Evolutionary conservation across 2,888 invertebrate genomes (phyloP), one percentile per base, ranked within the genome.

Genomic region (Megastigmus dorsalis): DNA sequence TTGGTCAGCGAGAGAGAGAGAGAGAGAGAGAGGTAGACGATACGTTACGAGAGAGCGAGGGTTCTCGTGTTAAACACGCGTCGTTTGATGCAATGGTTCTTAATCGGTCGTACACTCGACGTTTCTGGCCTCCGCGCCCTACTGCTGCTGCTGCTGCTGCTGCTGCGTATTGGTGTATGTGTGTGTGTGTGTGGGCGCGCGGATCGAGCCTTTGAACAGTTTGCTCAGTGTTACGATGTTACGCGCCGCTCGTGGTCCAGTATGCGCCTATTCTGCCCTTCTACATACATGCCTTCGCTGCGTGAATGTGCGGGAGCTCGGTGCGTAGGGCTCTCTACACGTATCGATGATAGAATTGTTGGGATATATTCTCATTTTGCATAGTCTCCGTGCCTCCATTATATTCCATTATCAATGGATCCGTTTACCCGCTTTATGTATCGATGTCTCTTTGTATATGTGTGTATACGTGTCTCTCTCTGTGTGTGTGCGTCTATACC

Each of bases 41-140:
- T 10, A 38, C 13, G n/a, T n/a, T n/a, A n/a, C 3, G 20, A 41
- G 23, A n/a, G 43, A 28, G 59, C 10, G 4, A 26, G 28, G 26
- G 57, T 38, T 57, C 36, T 57, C 57, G 20, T 33, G 62, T 62
- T 62, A 30, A 62, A 69, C 60, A 60, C 60, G 52, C 50, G 52
- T 15, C 60, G 69, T 60, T 69, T 60, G 68, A 68, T 59, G 48
- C 52, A 23, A n/a, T 10, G 60, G 20, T 50, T 60, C 60, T 69
- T 69, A 69, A 60, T 69, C 69, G 69, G 41, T 48, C 23, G 28
- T 55, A 30, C n/a, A n/a, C 43, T 41, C 28, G 13, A 45, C 52
- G 45, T 67, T 67, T 38, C 59, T 48, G 36, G 13, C 15, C 57
- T 41, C 18, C n/a, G n/a, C n/a, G n/a, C n/a, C n/a, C n/a, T n/a